Percentiles rank a stretch among this genome's conserved stretches.
phyloP scores from a whole-genome alignment of 1,140 invertebrate species.

The Atta colombica region DNA sequence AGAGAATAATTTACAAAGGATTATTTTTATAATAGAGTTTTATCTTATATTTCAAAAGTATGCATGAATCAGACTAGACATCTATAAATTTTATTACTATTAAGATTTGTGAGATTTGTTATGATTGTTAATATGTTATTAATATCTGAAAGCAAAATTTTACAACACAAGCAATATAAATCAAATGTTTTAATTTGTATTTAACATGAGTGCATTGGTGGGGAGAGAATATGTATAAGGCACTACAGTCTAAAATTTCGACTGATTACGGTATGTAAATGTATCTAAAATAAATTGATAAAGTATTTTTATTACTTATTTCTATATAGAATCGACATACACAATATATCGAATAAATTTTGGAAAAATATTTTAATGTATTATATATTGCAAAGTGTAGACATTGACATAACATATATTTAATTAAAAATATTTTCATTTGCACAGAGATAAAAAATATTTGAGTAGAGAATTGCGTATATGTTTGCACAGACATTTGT shows the following conservation, averaged over 20 bases:
- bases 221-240: slow-evolving; percentile 64
- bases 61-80: slow-evolving; percentile 83
- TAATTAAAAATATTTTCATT: slow-evolving; percentile 42
- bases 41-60: slow-evolving; percentile 81
- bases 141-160: slow-evolving; percentile 31
- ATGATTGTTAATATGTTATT: slow-evolving; percentile 48
- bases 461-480: slow-evolving; percentile 1
- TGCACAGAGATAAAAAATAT: slow-evolving; percentile 30
- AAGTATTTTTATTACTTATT: slow-evolving; percentile 41
- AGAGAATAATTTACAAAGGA: slow-evolving; percentile 24
- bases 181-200: slow-evolving; percentile 51
- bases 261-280: slow-evolving; percentile 19
- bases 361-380: slow-evolving; percentile 58
- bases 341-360: slow-evolving; percentile 33
- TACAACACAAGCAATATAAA: slow-evolving; percentile 33
- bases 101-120: slow-evolving; percentile 69
- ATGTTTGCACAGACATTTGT: slow-evolving; percentile 8
- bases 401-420: slow-evolving; percentile 31
- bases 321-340: slow-evolving; percentile 18
- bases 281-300: slow-evolving; percentile 39
- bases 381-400: background rate
- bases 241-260: slow-evolving; percentile 65
- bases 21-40: slow-evolving; percentile 71
- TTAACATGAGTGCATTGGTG: slow-evolving; percentile 20
- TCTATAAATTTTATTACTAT: slow-evolving; percentile 78